Evolutionary conservation across 92 coral and sea anemone species (phyloP), one percentile per base, ranked within the genome.

Genomic region (Pocillopora grandis): DNA sequence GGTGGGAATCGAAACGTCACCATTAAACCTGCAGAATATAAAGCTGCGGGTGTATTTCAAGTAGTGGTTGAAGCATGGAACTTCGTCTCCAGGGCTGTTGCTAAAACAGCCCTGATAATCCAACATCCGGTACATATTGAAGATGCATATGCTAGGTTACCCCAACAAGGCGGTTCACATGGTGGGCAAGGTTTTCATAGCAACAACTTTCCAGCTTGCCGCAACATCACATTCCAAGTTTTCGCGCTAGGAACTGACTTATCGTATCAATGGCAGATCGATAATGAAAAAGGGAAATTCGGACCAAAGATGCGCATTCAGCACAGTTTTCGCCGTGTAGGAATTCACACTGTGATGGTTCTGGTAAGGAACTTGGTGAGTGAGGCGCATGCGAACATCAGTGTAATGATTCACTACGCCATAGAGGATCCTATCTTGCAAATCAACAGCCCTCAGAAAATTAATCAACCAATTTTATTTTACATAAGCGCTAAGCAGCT

Each of bases 401-500:
- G 37, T 2, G 75, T 85, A 13, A 15, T 18, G 33, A 79, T 85
- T 66, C 85, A 77, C 58, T 69, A 79, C 56, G 42, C 77, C 58
- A 79, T 85, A 20, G 55, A 78, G 17, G 78, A 8, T 55, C 64
- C 75, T 12, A 55, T 18, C n/a, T 71, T 85, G 13, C 76, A 42
- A 36, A 85, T 84, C 70, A 80, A 86, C 66, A 86, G 77, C 19
- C 92, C 92, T 3, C 62, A 70, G 52, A 78, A 61, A 33, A 16
- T 79, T 12, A 89, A 89, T 11, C 69, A 65, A 23, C 68, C 86
- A 58, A 52, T 78, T 58, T 31, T 56, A 27, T 89, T 89, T 59
- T 59, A 79, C 76, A 66, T 89, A 37, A 68, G 62, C 62, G 71
- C 84, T 52, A 55, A 21, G 33, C 88, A 79, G 13, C 58, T 89